A percentile compares a stretch with the other conserved stretches of the same genome.
phyloP scores from a whole-genome alignment of 2,797 vertebrate genomes.

The Melanotaenia nigrans region DNA sequence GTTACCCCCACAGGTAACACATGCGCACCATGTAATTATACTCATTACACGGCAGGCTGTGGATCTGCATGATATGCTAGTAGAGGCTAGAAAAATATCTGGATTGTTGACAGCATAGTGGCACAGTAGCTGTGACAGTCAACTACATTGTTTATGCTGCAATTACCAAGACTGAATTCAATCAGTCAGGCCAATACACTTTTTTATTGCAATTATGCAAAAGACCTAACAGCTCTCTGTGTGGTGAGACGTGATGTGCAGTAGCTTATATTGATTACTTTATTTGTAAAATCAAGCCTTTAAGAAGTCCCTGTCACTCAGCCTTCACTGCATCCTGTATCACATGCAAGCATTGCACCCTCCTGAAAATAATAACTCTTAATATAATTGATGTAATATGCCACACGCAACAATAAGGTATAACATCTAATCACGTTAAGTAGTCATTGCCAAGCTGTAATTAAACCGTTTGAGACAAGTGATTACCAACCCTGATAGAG shows the following conservation, averaged over 20 bases:
- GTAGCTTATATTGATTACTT: conserved; percentile 81
- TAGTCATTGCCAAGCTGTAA: conserved; percentile 84
- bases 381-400: conserved; percentile 84
- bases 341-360: conserved; percentile 61
- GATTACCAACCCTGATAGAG: conserved; percentile 83
- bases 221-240: conserved; percentile 76
- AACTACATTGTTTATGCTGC: conserved; percentile 83
- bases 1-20: conserved; percentile 79
- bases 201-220: conserved; percentile 85
- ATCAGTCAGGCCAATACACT: conserved; percentile 82
- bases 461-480: conserved; percentile 86
- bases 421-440: conserved; percentile 85
- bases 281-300: conserved; percentile 82
- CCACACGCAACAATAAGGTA: conserved; percentile 84
- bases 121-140: conserved; percentile 77
- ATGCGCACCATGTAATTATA: conserved; percentile 84
- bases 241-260: conserved; percentile 75
- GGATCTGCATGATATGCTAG: conserved; percentile 76
- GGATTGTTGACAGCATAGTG: conserved; percentile 79
- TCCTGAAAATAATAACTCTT: conserved; percentile 79
- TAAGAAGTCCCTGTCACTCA: conserved; percentile 82
- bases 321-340: conserved; percentile 62
- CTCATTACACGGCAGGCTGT: conserved; percentile 81
- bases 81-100: conserved; percentile 72
- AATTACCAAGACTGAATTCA: conserved; percentile 84